phyloP scores from a whole-genome alignment of 2,113 vertebrate species.

The Sula dactylatra region DNA sequence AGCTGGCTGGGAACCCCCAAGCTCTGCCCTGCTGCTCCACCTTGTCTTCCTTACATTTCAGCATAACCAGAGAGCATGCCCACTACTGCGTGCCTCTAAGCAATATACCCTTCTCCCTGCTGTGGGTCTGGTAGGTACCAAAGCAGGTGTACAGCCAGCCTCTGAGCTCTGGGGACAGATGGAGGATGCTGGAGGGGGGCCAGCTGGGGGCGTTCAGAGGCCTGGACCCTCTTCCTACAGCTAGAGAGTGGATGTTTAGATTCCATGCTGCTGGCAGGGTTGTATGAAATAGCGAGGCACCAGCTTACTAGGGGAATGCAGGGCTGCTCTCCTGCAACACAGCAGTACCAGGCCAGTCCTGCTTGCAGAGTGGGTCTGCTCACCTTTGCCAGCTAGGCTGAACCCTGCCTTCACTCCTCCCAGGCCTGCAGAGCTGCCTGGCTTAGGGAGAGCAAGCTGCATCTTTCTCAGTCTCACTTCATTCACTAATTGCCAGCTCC shows the following conservation, averaged over 20 bases:
- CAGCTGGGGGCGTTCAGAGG: background rate
- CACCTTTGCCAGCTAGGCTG: background rate
- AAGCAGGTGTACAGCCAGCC: background rate
- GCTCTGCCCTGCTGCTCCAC: background rate
- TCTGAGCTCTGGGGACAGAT: background rate
- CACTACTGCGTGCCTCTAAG: background rate
- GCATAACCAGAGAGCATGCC: background rate
- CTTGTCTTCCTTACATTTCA: conserved; percentile 29
- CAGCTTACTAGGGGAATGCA: background rate
- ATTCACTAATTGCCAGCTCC: background rate
- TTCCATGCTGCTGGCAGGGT: background rate
- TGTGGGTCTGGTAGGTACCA: background rate
- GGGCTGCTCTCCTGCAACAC: background rate
- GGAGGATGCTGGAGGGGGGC: background rate
- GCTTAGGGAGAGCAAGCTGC: background rate
- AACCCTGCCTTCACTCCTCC: background rate
- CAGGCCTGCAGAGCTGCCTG: background rate
- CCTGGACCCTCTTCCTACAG: background rate
- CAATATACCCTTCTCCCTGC: conserved; percentile 30
- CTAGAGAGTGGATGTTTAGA: background rate
- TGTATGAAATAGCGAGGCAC: background rate
- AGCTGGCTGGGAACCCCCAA: background rate
- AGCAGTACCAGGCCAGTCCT: background rate
- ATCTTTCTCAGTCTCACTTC: background rate
- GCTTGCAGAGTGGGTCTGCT: background rate